Percentiles rank a stretch among this genome's conserved stretches.
Evolutionary conservation across 2,797 vertebrate genomes (phyloP).

Genomic region (Coluber constrictor): DNA sequence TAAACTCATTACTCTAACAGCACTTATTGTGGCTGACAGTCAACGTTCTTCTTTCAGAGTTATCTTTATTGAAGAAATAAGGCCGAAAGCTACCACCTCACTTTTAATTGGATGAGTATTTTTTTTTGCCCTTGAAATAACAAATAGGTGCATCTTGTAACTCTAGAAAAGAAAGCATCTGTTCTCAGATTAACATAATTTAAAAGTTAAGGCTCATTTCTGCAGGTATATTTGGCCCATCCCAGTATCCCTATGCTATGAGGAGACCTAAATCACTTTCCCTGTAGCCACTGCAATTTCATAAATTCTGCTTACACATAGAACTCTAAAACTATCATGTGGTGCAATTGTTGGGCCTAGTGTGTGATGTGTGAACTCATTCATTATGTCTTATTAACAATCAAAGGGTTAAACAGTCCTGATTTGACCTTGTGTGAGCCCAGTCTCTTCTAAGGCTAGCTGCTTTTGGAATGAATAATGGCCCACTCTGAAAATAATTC

Average conservation of each 20-base stretch:
- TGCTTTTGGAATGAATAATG: background rate
- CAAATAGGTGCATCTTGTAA: constrained; percentile 52
- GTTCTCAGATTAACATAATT: constrained; percentile 62
- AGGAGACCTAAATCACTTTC: background rate
- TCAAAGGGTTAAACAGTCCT: background rate
- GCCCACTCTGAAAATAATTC: background rate
- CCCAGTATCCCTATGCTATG: background rate
- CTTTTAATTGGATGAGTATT: constrained; percentile 70
- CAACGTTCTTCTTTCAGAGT: constrained; percentile 61
- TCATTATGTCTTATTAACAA: background rate
- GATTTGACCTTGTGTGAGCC: background rate
- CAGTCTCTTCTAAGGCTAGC: background rate
- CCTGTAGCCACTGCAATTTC: background rate
- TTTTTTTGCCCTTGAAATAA: constrained; percentile 69
- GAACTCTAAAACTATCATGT: background rate
- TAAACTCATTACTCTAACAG: constrained; percentile 67
- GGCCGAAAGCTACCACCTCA: constrained; percentile 60
- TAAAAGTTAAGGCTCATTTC: constrained; percentile 56
- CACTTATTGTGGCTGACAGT: constrained; percentile 56
- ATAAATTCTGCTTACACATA: background rate
- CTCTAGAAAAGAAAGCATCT: constrained; percentile 61
- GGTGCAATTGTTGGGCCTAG: background rate
- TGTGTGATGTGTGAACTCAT: background rate
- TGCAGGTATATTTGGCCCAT: background rate
- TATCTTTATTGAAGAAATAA: constrained; percentile 60